These are phyloP conservation scores for Gallinago solitaria DNA, from an alignment of 2,797 vertebrate species.

Conservation along the genomic window DNA sequence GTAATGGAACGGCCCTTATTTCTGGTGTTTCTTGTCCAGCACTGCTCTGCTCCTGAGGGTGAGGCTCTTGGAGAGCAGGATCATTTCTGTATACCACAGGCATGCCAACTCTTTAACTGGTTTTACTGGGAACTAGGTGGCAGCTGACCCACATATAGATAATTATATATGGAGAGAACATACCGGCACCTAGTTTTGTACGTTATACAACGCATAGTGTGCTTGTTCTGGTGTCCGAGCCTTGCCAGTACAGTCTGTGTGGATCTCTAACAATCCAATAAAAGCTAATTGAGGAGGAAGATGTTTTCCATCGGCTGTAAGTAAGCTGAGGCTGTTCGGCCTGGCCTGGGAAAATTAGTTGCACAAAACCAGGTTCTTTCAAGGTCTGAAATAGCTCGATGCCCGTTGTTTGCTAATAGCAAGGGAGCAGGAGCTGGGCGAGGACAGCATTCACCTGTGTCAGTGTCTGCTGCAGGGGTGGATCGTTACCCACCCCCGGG, in stretches of 20 bases:
- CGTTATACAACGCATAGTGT: background rate
- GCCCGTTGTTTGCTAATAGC: background rate
- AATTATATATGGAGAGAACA: background rate
- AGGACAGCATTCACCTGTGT: background rate
- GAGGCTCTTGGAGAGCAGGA: background rate
- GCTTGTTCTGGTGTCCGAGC: background rate
- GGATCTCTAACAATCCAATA: background rate
- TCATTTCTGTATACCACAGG: background rate
- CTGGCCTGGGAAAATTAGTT: background rate
- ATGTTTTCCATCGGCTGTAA: background rate
- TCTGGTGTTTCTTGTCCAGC: background rate
- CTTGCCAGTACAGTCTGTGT: background rate
- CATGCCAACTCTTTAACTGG: background rate
- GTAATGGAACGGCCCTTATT: background rate
- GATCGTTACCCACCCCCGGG: background rate
- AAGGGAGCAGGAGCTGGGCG: background rate
- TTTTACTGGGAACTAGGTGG: background rate
- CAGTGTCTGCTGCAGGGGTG: background rate
- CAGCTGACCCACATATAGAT: background rate
- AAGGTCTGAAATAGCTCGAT: background rate
- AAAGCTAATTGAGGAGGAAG: background rate
- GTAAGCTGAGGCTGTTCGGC: background rate
- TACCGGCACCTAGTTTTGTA: background rate
- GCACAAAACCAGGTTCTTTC: background rate
- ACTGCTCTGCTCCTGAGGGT: rapidly evolving